phyloP scores from a whole-genome alignment of 2,888 invertebrate genomes.

The Pimpla rufipes region DNA sequence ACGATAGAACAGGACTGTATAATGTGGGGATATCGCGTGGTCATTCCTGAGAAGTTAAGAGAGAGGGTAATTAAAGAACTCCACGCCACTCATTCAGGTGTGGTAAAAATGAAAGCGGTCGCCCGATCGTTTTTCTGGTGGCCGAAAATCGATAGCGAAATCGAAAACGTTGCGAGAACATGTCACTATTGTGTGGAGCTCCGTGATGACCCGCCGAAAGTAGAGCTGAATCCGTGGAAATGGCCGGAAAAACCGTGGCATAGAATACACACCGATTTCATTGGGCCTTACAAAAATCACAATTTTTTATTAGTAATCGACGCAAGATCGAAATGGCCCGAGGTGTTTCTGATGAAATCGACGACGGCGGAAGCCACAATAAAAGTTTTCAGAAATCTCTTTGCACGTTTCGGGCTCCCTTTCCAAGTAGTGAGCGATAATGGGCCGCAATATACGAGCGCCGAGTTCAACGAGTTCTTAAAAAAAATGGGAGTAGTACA shows the following conservation, averaged over 20 bases:
- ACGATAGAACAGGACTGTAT: constrained; percentile 56
- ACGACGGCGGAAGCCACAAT: constrained; percentile 40
- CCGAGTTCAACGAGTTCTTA: constrained; percentile 55
- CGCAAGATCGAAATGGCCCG: constrained; percentile 68
- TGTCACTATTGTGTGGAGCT: constrained; percentile 60
- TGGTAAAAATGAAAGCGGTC: constrained; percentile 62
- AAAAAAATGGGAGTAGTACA: constrained; percentile 61
- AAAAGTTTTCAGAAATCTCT: constrained; percentile 34
- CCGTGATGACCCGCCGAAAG: constrained; percentile 50
- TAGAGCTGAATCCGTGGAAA: constrained; percentile 64
- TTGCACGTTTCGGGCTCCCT: constrained; percentile 56
- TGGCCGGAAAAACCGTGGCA: constrained; percentile 71
- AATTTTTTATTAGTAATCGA: constrained; percentile 73
- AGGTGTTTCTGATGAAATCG: constrained; percentile 34
- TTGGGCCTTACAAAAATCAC: constrained; percentile 55
- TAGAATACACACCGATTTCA: constrained; percentile 72
- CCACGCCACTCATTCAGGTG: constrained; percentile 59
- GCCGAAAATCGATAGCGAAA: constrained; percentile 66
- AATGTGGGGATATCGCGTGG: constrained; percentile 63
- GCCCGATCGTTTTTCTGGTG: constrained; percentile 70
- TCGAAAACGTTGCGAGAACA: constrained; percentile 43
- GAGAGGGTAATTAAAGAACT: constrained; percentile 47
- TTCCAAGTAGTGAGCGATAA: constrained; percentile 45
- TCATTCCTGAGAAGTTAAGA: constrained; percentile 50
- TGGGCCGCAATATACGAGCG: too few relatives aligned